Evolutionary conservation across 1,140 invertebrate species (phyloP).

Genomic region (Bilobella aurantiaca): DNA sequence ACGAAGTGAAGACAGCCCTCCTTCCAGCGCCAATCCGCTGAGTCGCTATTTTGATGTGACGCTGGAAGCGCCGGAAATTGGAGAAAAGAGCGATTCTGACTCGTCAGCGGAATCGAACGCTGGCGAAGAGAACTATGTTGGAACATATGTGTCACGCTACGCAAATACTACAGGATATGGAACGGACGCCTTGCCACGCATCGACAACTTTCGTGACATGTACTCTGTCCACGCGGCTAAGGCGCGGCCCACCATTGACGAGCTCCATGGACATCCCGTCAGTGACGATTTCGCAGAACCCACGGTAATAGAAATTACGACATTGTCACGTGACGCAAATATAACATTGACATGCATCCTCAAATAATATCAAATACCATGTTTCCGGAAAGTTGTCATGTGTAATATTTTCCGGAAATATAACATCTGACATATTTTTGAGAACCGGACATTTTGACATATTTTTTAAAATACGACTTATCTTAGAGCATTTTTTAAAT

Average conservation of each 20-base stretch:
- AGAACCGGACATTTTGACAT: no score
- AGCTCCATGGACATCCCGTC: slow-evolving; percentile 39
- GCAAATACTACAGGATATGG: slow-evolving; percentile 44
- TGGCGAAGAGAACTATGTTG: background rate
- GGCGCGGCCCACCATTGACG: slow-evolving; percentile 44
- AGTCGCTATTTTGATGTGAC: no score
- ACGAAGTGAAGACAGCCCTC: background rate
- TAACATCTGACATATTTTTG: no score
- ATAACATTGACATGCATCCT: no score
- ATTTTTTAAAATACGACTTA: no score
- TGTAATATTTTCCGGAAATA: no score
- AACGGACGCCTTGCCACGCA: slow-evolving; percentile 47
- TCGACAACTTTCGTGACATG: slow-evolving; percentile 49
- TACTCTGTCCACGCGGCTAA: slow-evolving; percentile 39
- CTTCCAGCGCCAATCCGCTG: no score
- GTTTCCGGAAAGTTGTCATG: no score
- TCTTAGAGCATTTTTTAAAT: no score
- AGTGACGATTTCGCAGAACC: slow-evolving; percentile 1
- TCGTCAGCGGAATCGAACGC: background rate
- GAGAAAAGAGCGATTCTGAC: background rate
- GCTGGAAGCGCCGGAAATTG: background rate
- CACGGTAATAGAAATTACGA: background rate
- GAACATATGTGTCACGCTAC: slow-evolving; percentile 42
- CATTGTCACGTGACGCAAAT: no score
- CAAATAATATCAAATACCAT: no score